These are phyloP conservation scores for Triops cancriformis DNA, from an alignment of 1,140 invertebrate species.

Conservation along the genomic window DNA sequence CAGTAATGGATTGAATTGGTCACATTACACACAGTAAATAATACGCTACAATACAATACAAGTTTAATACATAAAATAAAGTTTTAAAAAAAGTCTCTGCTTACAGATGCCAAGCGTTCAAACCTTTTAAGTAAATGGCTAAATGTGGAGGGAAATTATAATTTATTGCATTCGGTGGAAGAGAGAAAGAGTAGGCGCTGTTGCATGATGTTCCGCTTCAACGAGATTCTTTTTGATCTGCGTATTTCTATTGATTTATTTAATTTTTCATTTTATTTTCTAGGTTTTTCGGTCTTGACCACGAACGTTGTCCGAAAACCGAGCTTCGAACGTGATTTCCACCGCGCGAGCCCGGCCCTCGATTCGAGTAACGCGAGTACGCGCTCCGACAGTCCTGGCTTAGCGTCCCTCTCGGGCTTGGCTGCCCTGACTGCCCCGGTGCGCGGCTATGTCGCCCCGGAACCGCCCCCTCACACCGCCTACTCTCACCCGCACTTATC, in stretches of 20 bases:
- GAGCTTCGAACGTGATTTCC: slow-evolving; percentile 70
- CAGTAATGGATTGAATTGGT: too few species aligned
- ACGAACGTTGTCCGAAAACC: slow-evolving; percentile 75
- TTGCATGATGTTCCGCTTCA: too few species aligned
- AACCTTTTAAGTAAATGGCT: too few species aligned
- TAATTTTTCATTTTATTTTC: slow-evolving; percentile 8
- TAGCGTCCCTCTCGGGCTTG: slow-evolving; percentile 32
- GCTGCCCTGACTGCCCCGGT: slow-evolving; percentile 13
- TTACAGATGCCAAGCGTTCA: too few species aligned
- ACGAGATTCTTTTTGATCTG: neutral
- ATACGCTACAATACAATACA: too few species aligned
- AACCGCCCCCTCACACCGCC: slow-evolving; percentile 23
- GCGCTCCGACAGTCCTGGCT: slow-evolving; percentile 72
- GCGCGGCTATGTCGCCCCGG: slow-evolving; percentile 26
- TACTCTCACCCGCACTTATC: neutral
- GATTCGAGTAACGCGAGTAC: slow-evolving; percentile 73
- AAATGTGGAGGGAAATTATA: too few species aligned
- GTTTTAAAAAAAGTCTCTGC: too few species aligned
- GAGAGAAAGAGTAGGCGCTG: too few species aligned
- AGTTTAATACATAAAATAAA: too few species aligned
- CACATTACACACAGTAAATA: too few species aligned
- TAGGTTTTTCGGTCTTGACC: slow-evolving; percentile 47
- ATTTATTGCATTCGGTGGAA: too few species aligned
- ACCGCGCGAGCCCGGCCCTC: slow-evolving; percentile 70
- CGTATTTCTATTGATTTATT: slow-evolving; percentile 11